These are phyloP conservation scores for Puma concolor DNA, from an alignment of 2,113 vertebrate species.

Conservation along the genomic window DNA sequence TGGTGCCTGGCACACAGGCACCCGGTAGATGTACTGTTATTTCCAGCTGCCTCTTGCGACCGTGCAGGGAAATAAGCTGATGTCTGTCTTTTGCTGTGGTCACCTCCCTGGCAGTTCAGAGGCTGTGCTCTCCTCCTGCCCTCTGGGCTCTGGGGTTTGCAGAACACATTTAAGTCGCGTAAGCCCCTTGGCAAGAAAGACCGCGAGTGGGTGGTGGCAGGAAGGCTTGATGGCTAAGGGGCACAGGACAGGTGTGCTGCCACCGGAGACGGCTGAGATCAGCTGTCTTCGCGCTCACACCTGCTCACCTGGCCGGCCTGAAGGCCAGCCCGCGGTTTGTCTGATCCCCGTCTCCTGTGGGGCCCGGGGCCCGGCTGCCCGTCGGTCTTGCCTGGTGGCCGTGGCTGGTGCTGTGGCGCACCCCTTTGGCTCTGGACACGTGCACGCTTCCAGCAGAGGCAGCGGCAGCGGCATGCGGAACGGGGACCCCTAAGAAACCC, in stretches of 20 bases:
- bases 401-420: accelerated
- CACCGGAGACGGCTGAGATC: neutral
- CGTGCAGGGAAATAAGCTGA: accelerated
- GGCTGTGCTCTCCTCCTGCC: neutral
- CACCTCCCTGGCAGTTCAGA: neutral
- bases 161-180: neutral
- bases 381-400: neutral
- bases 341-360: accelerated
- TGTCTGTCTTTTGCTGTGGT: neutral
- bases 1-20: accelerated
- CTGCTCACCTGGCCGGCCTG: neutral
- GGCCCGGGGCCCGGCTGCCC: neutral
- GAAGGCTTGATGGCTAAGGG: neutral
- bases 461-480: accelerated
- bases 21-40: accelerated
- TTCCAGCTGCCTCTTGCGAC: neutral
- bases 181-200: neutral
- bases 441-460: accelerated
- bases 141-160: neutral
- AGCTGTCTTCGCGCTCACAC: accelerated
- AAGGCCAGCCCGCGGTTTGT: neutral
- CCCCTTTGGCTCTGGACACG: neutral
- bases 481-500: neutral
- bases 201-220: neutral
- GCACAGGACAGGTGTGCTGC: no score